Evolutionary conservation across 1,140 invertebrate genomes (phyloP), one percentile per base, ranked within the genome.

Genomic region (Globodera rostochiensis): DNA sequence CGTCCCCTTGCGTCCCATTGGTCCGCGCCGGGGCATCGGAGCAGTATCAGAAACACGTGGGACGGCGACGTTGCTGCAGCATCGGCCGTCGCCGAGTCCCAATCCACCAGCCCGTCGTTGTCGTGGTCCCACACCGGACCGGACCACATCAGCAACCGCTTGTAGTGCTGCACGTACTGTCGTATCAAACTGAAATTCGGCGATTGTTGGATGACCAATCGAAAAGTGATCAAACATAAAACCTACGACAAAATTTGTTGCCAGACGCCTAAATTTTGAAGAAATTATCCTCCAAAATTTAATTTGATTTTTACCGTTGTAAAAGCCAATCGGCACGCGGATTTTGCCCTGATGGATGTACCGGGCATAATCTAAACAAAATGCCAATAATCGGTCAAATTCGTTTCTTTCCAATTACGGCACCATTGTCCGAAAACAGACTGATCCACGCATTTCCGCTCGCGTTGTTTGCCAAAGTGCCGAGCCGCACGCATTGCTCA

Each of bases 61-160:
- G 85, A 76, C 11, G 85, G 85, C 69, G 50, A 50, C n/a, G 75
- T 36, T 19, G 13, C 46, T 21, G 15, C n/a, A 53, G 71, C 19
- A 73, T 73, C 49, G 46, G 11, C 57, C 3, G 57, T 64, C 11
- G 11, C 74, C 74, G 50, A 70, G 19, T 13, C 45, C 19, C 6
- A 15, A 70, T 86, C 85, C 21, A 79, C 86, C 64, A 87, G 49
- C 45, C 85, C 85, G 49, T 86, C 82, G 57, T 71, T 78, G 60
- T 86, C 73, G 45, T 73, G 47, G 66, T 86, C 85, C 50, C 79
- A 86, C 45, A 85, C 79, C 19, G 83, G 69, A 5, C 85, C 85
- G 7, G 86, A 85, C 46, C 83, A 80, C 36, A 79, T 67, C 25
- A 87, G 49, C 45, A 86, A 25, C 45, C 74, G 77, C 8, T 49